A percentile compares a stretch with the other conserved stretches of the same genome.
phyloP scores from a whole-genome alignment of 2,888 invertebrate species.

The Tyria jacobaeae region DNA sequence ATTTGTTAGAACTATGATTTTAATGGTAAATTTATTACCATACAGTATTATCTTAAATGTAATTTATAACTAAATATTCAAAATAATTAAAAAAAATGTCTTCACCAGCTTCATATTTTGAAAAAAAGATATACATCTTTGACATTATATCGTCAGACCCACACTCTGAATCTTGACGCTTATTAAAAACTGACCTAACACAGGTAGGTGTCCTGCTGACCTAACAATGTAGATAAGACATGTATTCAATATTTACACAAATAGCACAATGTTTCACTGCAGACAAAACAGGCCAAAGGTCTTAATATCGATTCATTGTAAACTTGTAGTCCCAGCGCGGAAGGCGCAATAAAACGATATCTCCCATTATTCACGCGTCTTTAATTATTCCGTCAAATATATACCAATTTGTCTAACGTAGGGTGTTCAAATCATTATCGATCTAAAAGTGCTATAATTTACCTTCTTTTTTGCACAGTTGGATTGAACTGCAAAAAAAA shows the following conservation, averaged over 20 bases:
- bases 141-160: neutral
- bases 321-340: neutral
- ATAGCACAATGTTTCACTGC: constrained; percentile 2
- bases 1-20: constrained; percentile 41
- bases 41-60: constrained; percentile 55
- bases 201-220: too few relatives aligned
- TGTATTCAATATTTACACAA: constrained; percentile 10
- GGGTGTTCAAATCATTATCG: neutral
- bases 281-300: neutral
- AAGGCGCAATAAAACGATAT: constrained; percentile 11
- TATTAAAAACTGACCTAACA: neutral
- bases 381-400: constrained; percentile 30
- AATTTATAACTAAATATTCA: constrained; percentile 52
- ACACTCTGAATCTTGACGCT: neutral
- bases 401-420: constrained; percentile 41
- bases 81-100: constrained; percentile 57
- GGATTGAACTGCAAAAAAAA: too few relatives aligned
- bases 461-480: too few relatives aligned
- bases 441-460: too few relatives aligned
- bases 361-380: constrained; percentile 14
- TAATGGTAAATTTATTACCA: constrained; percentile 69
- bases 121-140: constrained; percentile 35
- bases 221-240: neutral
- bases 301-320: neutral
- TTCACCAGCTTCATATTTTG: constrained; percentile 37